These are phyloP conservation scores for Crypturellus tataupa DNA, from an alignment of 2,797 vertebrate genomes.

Conservation along the genomic window DNA sequence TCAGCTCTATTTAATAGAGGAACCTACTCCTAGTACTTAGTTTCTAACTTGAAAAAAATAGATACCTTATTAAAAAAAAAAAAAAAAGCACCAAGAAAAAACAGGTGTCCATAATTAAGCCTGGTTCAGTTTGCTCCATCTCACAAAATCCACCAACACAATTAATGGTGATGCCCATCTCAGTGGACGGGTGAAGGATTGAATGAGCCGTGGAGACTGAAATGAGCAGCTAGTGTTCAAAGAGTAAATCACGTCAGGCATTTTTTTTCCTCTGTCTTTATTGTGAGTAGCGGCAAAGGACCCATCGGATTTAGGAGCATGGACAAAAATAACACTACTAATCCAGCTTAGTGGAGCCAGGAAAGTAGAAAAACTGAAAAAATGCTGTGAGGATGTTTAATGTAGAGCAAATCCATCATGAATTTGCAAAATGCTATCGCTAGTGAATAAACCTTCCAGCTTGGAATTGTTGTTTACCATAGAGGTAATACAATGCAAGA, in stretches of 20 bases:
- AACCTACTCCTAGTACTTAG: not conserved
- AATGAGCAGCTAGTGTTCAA: constrained; percentile 14
- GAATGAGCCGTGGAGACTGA: constrained; percentile 34
- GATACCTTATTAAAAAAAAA: not conserved
- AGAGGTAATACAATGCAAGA: not conserved
- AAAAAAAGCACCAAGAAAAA: not conserved
- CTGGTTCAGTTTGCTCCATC: not conserved
- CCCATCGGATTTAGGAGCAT: not conserved
- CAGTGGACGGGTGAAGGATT: not conserved
- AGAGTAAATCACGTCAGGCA: not conserved
- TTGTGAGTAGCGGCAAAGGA: not conserved
- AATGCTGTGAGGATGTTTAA: not conserved
- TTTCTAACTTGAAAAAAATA: not conserved
- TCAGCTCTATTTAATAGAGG: not conserved
- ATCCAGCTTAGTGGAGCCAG: not conserved
- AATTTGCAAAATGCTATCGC: not conserved
- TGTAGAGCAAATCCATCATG: not conserved
- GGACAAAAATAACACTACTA: not conserved
- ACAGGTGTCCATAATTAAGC: not conserved
- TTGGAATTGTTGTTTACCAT: not conserved
- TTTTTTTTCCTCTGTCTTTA: not conserved
- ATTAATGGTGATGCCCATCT: not conserved
- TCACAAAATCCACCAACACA: not conserved
- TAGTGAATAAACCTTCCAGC: not conserved
- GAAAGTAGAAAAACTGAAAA: not conserved